phyloP scores from a whole-genome alignment of 2,888 invertebrate genomes.

The Rhopalosiphum nymphaeae region DNA sequence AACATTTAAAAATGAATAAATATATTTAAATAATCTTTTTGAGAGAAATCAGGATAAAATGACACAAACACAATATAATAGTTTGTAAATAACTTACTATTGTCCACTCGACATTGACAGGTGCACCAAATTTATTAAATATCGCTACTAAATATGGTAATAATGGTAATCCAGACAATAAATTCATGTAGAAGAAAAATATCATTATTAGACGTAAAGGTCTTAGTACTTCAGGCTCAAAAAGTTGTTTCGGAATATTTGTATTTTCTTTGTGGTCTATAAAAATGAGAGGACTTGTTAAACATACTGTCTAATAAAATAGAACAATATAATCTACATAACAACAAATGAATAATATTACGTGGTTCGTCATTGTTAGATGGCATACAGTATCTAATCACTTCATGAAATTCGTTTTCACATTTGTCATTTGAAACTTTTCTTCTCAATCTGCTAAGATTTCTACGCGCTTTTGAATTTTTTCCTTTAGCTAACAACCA shows the following conservation, averaged over 20 bases:
- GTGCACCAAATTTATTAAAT: conserved; percentile 29
- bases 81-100: conserved; percentile 11
- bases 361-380: not conserved
- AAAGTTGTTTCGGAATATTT: conserved; percentile 17
- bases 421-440: conserved; percentile 73
- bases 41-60: not conserved
- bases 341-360: not conserved
- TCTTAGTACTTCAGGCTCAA: conserved; percentile 17
- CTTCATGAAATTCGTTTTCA: conserved; percentile 72
- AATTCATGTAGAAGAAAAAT: conserved; percentile 7
- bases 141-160: conserved; percentile 3
- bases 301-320: not conserved
- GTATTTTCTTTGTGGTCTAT: not conserved
- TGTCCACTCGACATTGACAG: conserved; percentile 35
- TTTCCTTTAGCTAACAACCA: conserved; percentile 75
- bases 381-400: conserved; percentile 68
- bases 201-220: conserved; percentile 21
- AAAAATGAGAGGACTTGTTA: not conserved
- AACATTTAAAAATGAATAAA: not conserved
- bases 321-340: not conserved
- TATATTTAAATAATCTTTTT: not conserved
- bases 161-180: conserved; percentile 11
- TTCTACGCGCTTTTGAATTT: conserved; percentile 73
- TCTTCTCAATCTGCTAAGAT: conserved; percentile 74
- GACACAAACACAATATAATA: not conserved